Percentiles rank a stretch among this genome's conserved stretches.
These are phyloP conservation scores for Fulmarus glacialis DNA, from an alignment of 2,113 vertebrate genomes.

Conservation along the genomic window DNA sequence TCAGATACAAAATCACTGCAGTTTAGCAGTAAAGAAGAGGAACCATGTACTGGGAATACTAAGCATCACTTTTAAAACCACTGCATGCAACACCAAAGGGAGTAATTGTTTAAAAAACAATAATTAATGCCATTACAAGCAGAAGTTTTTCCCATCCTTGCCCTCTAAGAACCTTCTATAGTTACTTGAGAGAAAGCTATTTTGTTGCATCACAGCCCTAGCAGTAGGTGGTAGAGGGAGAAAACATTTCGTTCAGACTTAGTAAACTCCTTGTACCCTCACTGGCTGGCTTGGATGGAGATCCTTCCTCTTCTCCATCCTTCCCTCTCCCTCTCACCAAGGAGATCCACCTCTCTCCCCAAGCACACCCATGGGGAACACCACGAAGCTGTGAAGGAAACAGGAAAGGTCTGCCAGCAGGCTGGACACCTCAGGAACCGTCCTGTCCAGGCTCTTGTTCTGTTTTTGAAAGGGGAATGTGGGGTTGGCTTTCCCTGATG, in stretches of 20 bases:
- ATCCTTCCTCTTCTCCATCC: background rate
- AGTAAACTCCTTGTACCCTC: background rate
- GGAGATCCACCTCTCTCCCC: background rate
- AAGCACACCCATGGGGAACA: background rate
- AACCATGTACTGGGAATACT: background rate
- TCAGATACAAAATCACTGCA: background rate
- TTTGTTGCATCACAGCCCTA: background rate
- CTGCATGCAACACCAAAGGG: background rate
- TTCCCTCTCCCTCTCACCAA: background rate
- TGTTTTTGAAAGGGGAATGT: background rate
- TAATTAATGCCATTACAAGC: background rate
- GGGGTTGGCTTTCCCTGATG: background rate
- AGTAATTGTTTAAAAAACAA: background rate
- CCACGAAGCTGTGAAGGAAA: background rate
- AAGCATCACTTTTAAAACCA: background rate
- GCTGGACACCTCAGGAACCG: background rate
- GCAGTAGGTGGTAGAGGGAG: background rate
- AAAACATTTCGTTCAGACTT: background rate
- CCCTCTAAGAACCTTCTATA: background rate
- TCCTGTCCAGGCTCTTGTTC: background rate
- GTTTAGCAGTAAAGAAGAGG: background rate
- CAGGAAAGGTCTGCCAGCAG: background rate
- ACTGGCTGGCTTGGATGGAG: background rate
- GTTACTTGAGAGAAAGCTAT: background rate
- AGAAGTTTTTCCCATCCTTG: background rate